Base-by-base conservation (phyloP, 2,888 invertebrate species). In the Dione juno region DNA sequence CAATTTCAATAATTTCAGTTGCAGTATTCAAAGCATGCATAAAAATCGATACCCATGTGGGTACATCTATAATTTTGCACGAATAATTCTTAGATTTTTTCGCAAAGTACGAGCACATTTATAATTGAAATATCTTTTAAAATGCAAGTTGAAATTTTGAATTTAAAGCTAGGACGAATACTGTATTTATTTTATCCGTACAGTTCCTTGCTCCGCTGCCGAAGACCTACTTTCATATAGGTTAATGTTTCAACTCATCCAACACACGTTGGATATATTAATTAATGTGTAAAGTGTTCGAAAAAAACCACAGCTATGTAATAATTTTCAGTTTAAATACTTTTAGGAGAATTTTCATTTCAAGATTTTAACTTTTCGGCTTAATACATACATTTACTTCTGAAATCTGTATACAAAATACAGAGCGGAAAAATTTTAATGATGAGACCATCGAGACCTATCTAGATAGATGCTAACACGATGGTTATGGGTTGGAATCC, bases 221-320 rank as follows among this genome's bases (percentile, higher is more conserved):
- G 70, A 45, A 67, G 70, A 74, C 74, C 74, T 66, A 74, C 68
- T 74, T 74, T 16, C 72, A 68, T 70, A 50, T 70, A 67, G 72
- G 74, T 74, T 72, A 70, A 68, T 63, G 63, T 72, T 70, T 70
- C 74, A 63, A 74, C 72, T 64, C 61, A 61, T 71, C 66, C 72
- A 61, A 50, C 69, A 66, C 57, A 67, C 65, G 68, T 54, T 68
- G 50, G 69, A 70, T 70, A 67, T 72, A 74, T 72, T 74, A 74
- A 74, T 74, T 74, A 74, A 67, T 70, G 63, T 57, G 35, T 69
- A 58, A 69, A 71, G 69, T 53, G 37, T 58, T 69, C 45, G 45
- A 57, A 70, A 61, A 40, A 63, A 50, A 54, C 63, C 43, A 43
- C 28, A 21, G 21, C 1, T 6, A 16, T 37, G 41, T 41, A 45